phyloP scores from a whole-genome alignment of 2,113 vertebrate genomes.

The Sebastes fasciatus region DNA sequence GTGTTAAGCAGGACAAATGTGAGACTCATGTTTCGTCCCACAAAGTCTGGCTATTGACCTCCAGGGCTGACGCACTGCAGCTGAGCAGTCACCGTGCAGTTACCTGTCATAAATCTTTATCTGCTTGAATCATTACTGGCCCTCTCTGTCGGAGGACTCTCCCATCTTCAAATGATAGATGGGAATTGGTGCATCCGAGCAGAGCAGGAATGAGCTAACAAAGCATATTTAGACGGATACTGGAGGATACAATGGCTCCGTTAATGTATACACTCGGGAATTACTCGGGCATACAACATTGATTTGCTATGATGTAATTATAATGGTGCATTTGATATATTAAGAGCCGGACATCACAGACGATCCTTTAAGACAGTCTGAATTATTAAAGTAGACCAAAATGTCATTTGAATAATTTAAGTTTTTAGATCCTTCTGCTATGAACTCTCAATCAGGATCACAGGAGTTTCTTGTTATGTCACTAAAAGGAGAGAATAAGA shows the following conservation, averaged over 20 bases:
- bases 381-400: constrained; percentile 78
- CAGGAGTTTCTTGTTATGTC: constrained; percentile 16
- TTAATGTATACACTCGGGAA: not conserved
- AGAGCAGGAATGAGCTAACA: constrained; percentile 1
- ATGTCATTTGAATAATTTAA: constrained; percentile 77
- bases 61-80: constrained; percentile 30
- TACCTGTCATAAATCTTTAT: constrained; percentile 69
- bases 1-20: constrained; percentile 75
- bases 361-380: constrained; percentile 53
- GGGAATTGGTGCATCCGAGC: not conserved
- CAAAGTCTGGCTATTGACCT: constrained; percentile 64
- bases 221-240: constrained; percentile 8
- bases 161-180: constrained; percentile 29
- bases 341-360: constrained; percentile 40
- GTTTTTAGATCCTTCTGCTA: constrained; percentile 37
- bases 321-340: not conserved
- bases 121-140: constrained; percentile 50
- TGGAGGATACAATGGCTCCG: not conserved
- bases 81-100: constrained; percentile 20
- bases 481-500: not conserved
- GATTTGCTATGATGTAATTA: constrained; percentile 27
- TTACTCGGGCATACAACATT: not conserved
- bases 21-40: constrained; percentile 68
- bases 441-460: constrained; percentile 20
- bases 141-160: constrained; percentile 15